Evolutionary conservation across 2,888 invertebrate species (phyloP).

Genomic region (Cheilosia grossa): DNA sequence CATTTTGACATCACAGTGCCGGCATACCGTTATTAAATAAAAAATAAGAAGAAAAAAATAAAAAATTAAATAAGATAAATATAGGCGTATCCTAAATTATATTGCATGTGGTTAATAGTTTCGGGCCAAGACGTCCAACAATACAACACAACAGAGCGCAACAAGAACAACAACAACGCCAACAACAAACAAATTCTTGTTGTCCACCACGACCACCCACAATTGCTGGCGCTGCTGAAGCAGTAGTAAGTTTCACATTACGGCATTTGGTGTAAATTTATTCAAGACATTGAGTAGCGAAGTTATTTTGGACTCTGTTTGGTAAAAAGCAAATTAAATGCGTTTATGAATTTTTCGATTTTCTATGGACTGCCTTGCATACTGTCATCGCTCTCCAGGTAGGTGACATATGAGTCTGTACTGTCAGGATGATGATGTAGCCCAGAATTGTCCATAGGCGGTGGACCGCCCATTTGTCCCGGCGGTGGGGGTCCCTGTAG

Average conservation of each 20-base stretch:
- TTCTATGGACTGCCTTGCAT: conserved; percentile 89
- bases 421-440: conserved; percentile 90
- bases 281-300: conserved; percentile 82
- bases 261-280: conserved; percentile 79
- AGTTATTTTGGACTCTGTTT: conserved; percentile 82
- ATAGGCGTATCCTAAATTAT: conserved; percentile 45
- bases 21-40: conserved; percentile 39
- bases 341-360: conserved; percentile 79
- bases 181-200: conserved; percentile 55
- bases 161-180: conserved; percentile 73
- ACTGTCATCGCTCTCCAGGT: conserved; percentile 94
- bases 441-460: conserved; percentile 83
- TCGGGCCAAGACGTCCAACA: conserved; percentile 65
- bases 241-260: conserved; percentile 74
- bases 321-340: conserved; percentile 83
- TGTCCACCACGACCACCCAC: conserved; percentile 52
- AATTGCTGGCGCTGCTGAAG: conserved; percentile 73
- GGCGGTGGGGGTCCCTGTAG: conserved; percentile 84
- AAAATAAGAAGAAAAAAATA: conserved; percentile 2
- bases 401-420: conserved; percentile 94
- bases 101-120: conserved; percentile 61
- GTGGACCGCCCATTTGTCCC: conserved; percentile 84
- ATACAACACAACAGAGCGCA: conserved; percentile 65
- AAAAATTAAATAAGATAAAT: conserved; percentile 30
- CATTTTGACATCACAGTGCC: conserved; percentile 60